These are phyloP conservation scores for Nasonia vitripennis DNA, from an alignment of 1,140 invertebrate species.

Conservation along the genomic window DNA sequence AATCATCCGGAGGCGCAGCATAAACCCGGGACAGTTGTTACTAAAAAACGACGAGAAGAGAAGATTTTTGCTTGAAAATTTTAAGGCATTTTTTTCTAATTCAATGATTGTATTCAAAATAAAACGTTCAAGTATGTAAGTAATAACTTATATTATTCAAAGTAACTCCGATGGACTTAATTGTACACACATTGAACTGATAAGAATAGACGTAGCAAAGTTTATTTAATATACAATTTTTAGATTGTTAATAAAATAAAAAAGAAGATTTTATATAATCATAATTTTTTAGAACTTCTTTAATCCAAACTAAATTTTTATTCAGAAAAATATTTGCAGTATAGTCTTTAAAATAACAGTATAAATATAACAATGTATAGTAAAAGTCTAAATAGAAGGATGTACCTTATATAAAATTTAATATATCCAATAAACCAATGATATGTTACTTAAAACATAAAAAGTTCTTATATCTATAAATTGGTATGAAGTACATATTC, in stretches of 20 bases:
- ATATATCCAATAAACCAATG: not conserved
- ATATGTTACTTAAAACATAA: too few relatives aligned
- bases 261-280: not conserved
- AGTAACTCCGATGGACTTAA: not conserved
- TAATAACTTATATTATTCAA: not conserved
- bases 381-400: too few relatives aligned
- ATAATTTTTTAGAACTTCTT: not conserved
- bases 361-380: too few relatives aligned
- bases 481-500: not conserved
- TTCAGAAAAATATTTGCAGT: too few relatives aligned
- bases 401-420: not conserved
- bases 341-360: too few relatives aligned
- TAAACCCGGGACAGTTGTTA: constrained; percentile 95
- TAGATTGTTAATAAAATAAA: constrained; percentile 14
- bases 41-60: constrained; percentile 96
- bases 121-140: not conserved
- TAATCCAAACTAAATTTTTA: too few relatives aligned
- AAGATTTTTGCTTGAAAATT: constrained; percentile 89
- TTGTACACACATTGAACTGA: not conserved
- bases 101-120: not conserved
- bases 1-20: constrained; percentile 99
- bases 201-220: not conserved
- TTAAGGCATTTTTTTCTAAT: constrained; percentile 9
- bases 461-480: not conserved
- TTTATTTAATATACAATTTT: constrained; percentile 9